Conservation (phyloP, 2,797 vertebrate species). For the Ctenopoma kingsleyae region DNA sequence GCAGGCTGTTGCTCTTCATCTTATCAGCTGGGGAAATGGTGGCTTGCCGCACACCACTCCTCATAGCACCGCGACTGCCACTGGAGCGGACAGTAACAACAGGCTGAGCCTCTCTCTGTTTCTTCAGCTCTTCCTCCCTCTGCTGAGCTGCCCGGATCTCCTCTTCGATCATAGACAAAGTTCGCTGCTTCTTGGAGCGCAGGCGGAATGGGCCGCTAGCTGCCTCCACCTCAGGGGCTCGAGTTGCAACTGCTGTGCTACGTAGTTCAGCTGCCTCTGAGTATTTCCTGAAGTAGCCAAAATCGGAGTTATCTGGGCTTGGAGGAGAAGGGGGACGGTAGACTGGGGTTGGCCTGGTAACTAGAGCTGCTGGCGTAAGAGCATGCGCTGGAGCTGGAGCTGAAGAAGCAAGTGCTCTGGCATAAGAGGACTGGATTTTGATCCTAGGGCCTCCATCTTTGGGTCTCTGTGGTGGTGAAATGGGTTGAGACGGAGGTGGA, state of each 20-base stretch:
- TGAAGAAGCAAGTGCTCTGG: conserved; percentile 75
- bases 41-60: conserved; percentile 43
- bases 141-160: conserved; percentile 98
- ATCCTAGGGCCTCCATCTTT: conserved; percentile 87
- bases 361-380: conserved; percentile 43
- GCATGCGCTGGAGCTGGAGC: conserved; percentile 55
- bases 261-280: conserved; percentile 96
- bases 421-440: conserved; percentile 80
- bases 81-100: not conserved
- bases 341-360: conserved; percentile 64
- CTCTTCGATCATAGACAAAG: conserved; percentile 98
- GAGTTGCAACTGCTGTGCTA: conserved; percentile 90
- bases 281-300: conserved; percentile 98
- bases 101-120: conserved; percentile 87
- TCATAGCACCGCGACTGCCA: conserved; percentile 37
- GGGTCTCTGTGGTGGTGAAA: conserved; percentile 70
- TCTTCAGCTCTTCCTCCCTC: conserved; percentile 95
- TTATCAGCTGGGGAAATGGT: conserved; percentile 72
- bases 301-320: conserved; percentile 85
- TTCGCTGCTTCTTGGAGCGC: conserved; percentile 95
- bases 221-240: conserved; percentile 88
- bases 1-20: conserved; percentile 86
- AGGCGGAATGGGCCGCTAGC: conserved; percentile 94
- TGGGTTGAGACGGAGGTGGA: conserved; percentile 68
- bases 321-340: conserved; percentile 77